Evolutionary conservation across 2,888 invertebrate species (phyloP).

Genomic region (Drosophila kokeensis): DNA sequence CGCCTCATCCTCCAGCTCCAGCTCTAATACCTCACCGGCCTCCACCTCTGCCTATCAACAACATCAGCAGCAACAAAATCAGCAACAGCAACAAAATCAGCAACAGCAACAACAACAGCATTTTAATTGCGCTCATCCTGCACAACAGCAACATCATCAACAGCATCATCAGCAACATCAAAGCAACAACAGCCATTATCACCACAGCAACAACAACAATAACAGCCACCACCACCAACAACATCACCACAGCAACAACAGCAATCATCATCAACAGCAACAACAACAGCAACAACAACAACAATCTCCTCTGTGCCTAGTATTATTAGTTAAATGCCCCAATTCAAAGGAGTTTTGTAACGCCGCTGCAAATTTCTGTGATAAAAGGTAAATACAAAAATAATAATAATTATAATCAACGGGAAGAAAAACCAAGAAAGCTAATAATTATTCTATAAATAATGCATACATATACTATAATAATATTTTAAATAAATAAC

Average conservation of each 20-base stretch:
- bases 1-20: slow-evolving; percentile 24
- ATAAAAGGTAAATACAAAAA: slow-evolving; percentile 83
- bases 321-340: slow-evolving; percentile 85
- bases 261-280: slow-evolving; percentile 21
- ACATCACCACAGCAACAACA: slow-evolving; percentile 54
- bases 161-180: slow-evolving; percentile 51
- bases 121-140: slow-evolving; percentile 71
- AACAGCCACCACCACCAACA: slow-evolving; percentile 48
- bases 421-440: not conserved
- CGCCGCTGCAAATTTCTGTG: slow-evolving; percentile 85
- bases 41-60: slow-evolving; percentile 43
- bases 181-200: slow-evolving; percentile 50
- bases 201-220: slow-evolving; percentile 39
- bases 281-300: slow-evolving; percentile 68
- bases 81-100: slow-evolving; percentile 47
- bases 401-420: not conserved
- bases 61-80: slow-evolving; percentile 53
- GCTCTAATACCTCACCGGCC: slow-evolving; percentile 33
- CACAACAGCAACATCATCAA: slow-evolving; percentile 61
- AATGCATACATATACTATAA: not conserved
- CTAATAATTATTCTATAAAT: not conserved
- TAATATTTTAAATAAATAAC: not conserved
- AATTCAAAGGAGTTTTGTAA: slow-evolving; percentile 85
- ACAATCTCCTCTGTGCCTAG: slow-evolving; percentile 85
- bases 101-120: slow-evolving; percentile 56